Evolutionary conservation across 2,113 vertebrate genomes (phyloP).

Genomic region (Oryctolagus cuniculus): DNA sequence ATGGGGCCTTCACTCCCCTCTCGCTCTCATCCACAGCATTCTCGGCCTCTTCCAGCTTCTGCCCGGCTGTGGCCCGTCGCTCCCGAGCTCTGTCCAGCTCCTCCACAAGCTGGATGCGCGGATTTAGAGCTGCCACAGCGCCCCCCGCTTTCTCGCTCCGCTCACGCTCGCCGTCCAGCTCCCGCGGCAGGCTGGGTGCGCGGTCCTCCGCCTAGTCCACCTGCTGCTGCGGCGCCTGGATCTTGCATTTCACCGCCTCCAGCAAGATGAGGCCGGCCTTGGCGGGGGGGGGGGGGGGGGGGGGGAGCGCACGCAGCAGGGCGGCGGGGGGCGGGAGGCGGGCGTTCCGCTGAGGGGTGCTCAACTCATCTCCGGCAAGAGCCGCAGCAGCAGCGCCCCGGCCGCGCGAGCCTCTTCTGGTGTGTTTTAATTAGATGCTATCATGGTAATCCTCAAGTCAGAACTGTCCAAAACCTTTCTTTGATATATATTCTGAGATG

Average conservation of each 20-base stretch:
- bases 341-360: background rate
- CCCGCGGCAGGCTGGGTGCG: constrained; percentile 91
- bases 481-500: background rate
- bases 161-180: constrained; percentile 93
- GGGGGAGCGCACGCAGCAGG: constrained; percentile 57
- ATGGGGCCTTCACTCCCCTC: constrained; percentile 95
- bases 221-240: constrained; percentile 94
- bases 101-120: constrained; percentile 98
- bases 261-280: constrained; percentile 95
- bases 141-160: constrained; percentile 95
- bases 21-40: constrained; percentile 97
- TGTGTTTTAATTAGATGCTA: background rate
- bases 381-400: constrained; percentile 82
- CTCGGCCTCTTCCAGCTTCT: constrained; percentile 98
- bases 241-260: constrained; percentile 95
- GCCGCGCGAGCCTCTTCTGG: constrained; percentile 72
- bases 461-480: background rate
- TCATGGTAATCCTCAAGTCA: background rate
- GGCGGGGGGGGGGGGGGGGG: constrained; percentile 74
- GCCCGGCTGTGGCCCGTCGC: constrained; percentile 94
- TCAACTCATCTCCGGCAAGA: constrained; percentile 55
- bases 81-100: constrained; percentile 98
- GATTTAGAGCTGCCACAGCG: constrained; percentile 96
- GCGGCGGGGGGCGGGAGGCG: background rate
- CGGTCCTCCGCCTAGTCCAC: constrained; percentile 95